Percentiles rank a stretch among this genome's conserved stretches.
Conservation (phyloP, 1,140 invertebrate species). For the Aphaenogaster ashmeadi region DNA sequence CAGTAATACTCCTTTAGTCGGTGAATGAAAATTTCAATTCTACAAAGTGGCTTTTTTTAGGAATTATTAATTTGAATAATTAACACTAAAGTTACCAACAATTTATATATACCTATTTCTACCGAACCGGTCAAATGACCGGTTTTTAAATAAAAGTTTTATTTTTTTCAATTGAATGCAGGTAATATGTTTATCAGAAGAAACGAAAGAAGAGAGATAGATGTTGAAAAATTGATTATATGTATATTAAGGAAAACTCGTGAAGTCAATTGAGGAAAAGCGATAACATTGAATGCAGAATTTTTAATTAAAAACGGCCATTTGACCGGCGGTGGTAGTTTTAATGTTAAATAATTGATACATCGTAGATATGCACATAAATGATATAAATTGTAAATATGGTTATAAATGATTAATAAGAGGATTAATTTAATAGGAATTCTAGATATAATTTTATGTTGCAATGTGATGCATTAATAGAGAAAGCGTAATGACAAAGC, state of each 20-base stretch:
- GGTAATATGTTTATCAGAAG: too few relatives aligned
- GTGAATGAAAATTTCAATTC: background rate
- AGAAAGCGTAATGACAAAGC: background rate
- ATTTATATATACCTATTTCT: too few relatives aligned
- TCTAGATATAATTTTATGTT: background rate
- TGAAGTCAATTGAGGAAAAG: too few relatives aligned
- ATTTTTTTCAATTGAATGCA: too few relatives aligned
- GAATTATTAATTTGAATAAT: background rate
- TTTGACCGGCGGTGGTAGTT: too few relatives aligned
- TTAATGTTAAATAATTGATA: background rate
- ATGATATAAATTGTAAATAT: background rate
- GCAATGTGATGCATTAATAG: background rate
- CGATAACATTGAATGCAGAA: too few relatives aligned
- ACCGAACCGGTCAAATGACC: too few relatives aligned
- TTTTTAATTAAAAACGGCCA: too few relatives aligned
- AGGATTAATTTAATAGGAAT: background rate
- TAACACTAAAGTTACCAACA: background rate
- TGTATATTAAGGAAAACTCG: too few relatives aligned
- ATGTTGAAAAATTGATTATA: too few relatives aligned
- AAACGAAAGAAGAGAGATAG: too few relatives aligned
- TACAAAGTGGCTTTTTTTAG: background rate
- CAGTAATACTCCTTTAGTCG: background rate
- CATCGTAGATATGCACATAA: background rate
- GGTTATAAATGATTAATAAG: background rate
- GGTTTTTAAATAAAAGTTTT: too few relatives aligned